Conservation (phyloP, 2,113 vertebrate genomes). For the Dermatemys mawii region DNA sequence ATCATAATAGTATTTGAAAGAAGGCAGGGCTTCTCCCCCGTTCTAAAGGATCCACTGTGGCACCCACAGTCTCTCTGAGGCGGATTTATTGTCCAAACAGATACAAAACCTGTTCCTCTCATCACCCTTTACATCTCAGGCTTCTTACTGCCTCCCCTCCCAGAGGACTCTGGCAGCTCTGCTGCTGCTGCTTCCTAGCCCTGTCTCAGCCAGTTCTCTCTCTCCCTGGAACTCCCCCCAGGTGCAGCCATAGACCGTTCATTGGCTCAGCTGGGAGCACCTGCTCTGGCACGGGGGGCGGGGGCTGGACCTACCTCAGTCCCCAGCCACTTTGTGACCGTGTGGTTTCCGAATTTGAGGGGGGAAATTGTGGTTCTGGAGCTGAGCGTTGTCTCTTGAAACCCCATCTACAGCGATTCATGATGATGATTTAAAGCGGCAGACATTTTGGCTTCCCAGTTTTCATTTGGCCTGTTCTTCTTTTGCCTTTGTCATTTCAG, state of each 20-base stretch:
- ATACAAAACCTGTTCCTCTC: not conserved
- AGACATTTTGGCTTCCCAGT: rapidly evolving
- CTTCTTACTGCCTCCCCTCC: not conserved
- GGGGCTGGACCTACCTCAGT: no score
- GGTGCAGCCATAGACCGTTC: not conserved
- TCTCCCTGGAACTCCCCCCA: not conserved
- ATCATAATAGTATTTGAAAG: not conserved
- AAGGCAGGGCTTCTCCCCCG: not conserved
- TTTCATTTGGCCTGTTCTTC: slow-evolving; percentile 11
- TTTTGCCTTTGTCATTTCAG: slow-evolving; percentile 68
- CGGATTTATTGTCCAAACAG: not conserved
- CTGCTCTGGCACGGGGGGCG: not conserved
- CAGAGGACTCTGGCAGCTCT: not conserved
- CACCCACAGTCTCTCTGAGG: not conserved
- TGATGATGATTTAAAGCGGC: not conserved
- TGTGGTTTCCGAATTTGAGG: not conserved
- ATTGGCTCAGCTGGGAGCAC: not conserved
- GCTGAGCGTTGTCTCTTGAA: not conserved
- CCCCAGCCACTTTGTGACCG: not conserved
- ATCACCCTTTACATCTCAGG: not conserved
- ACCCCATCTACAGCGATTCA: not conserved
- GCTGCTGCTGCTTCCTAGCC: no score
- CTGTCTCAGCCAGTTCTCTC: no score
- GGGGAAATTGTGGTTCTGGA: not conserved
- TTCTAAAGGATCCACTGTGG: not conserved